Conservation (phyloP, 1,140 invertebrate genomes). For the Drosophila nigrodunni region DNA sequence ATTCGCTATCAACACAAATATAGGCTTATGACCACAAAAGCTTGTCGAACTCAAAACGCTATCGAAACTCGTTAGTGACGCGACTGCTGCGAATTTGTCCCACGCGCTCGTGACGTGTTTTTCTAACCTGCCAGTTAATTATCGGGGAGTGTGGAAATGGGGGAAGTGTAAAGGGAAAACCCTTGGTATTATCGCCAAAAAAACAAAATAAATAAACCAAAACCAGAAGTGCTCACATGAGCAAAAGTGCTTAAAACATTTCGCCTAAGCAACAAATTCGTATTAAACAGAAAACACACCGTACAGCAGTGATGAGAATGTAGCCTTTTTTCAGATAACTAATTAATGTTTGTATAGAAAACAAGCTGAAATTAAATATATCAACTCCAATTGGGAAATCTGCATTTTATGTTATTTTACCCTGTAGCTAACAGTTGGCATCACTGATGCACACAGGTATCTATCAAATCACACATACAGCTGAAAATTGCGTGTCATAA, state of each 20-base stretch:
- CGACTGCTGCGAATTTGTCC: neutral
- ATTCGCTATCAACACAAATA: constrained; percentile 19
- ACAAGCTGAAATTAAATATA: too few species aligned
- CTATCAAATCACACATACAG: constrained; percentile 37
- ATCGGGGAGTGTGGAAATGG: constrained; percentile 10
- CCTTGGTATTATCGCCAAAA: constrained; percentile 48
- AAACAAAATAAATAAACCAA: constrained; percentile 50
- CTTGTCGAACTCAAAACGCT: constrained; percentile 28
- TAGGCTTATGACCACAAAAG: constrained; percentile 33
- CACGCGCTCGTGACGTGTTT: constrained; percentile 44
- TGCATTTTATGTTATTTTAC: too few species aligned
- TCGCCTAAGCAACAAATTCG: constrained; percentile 35
- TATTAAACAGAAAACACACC: neutral
- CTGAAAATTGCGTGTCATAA: constrained; percentile 31
- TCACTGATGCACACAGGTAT: neutral
- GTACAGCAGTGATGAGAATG: too few species aligned
- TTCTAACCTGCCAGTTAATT: constrained; percentile 29
- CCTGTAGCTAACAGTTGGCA: too few species aligned
- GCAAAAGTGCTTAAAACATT: constrained; percentile 59
- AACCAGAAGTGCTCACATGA: constrained; percentile 62
- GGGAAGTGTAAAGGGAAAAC: constrained; percentile 10
- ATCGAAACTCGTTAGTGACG: constrained; percentile 55
- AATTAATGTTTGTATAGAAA: too few species aligned
- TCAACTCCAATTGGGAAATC: too few species aligned
- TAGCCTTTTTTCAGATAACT: too few species aligned